Conservation (phyloP, 2,113 vertebrate genomes). For the Puntigrus tetrazona region DNA sequence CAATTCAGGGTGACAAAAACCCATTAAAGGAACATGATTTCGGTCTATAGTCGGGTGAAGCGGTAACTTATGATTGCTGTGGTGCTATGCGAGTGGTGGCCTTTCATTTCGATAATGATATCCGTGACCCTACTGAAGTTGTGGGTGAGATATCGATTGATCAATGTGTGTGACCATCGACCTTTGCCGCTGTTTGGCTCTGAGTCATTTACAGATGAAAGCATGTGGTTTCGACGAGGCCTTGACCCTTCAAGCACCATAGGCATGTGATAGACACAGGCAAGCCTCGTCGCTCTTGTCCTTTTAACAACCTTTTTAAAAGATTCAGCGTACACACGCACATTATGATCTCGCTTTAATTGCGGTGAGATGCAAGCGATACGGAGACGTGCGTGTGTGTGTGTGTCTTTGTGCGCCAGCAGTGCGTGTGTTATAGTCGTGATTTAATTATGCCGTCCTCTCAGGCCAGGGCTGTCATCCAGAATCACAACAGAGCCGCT, state of each 20-base stretch:
- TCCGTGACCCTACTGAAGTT: slow-evolving; percentile 25
- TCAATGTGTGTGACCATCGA: slow-evolving; percentile 23
- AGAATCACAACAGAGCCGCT: slow-evolving; percentile 29
- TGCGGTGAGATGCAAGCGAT: slow-evolving; percentile 14
- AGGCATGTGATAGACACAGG: background rate
- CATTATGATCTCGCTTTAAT: background rate
- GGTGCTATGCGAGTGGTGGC: background rate
- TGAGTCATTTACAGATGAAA: slow-evolving; percentile 14
- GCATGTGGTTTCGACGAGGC: background rate
- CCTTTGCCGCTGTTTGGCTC: background rate
- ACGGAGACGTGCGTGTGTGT: slow-evolving; percentile 12
- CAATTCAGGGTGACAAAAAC: background rate
- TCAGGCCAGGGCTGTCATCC: slow-evolving; percentile 48
- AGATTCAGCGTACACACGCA: background rate
- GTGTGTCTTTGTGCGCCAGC: slow-evolving; percentile 26
- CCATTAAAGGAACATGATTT: background rate
- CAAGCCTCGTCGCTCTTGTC: background rate
- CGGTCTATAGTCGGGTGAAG: background rate
- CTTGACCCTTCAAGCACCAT: slow-evolving; percentile 3
- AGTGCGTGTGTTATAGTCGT: slow-evolving; percentile 18
- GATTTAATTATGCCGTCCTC: slow-evolving; percentile 53
- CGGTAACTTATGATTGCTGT: slow-evolving; percentile 5
- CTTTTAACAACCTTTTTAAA: slow-evolving; percentile 31
- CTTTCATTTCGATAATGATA: slow-evolving; percentile 21
- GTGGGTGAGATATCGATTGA: background rate